Evolutionary conservation across 2,797 vertebrate species (phyloP).

Genomic region (Uromys caudimaculatus): DNA sequence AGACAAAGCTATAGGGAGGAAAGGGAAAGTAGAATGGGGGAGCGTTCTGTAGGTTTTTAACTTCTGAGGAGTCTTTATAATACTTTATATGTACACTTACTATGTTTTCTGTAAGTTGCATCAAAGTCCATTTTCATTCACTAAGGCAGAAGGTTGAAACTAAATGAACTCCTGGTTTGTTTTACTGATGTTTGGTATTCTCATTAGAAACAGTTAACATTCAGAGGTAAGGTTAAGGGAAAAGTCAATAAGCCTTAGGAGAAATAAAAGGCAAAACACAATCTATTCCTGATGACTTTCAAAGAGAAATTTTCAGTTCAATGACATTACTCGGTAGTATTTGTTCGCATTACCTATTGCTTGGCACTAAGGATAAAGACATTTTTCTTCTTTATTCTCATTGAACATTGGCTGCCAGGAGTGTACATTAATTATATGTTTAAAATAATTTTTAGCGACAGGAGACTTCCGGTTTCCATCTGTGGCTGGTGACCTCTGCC

Average conservation of each 20-base stretch:
- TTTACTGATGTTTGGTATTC: conserved; percentile 68
- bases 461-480: no score
- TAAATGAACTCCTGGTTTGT: conserved; percentile 63
- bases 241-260: conserved; percentile 74
- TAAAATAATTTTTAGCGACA: conserved; percentile 36
- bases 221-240: conserved; percentile 65
- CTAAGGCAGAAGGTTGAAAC: not conserved
- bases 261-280: conserved; percentile 69
- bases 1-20: not conserved
- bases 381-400: conserved; percentile 52
- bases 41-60: not conserved
- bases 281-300: conserved; percentile 62
- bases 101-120: not conserved
- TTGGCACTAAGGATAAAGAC: not conserved
- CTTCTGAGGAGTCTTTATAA: conserved; percentile 15
- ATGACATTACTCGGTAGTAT: conserved; percentile 38
- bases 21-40: not conserved
- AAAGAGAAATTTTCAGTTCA: conserved; percentile 52
- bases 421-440: conserved; percentile 49
- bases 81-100: conserved; percentile 2
- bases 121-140: conserved; percentile 35
- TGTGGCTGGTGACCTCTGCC: no score
- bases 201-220: conserved; percentile 76
- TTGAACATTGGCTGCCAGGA: conserved; percentile 49
- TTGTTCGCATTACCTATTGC: conserved; percentile 36